Evolutionary conservation across 2,888 invertebrate species (phyloP), one percentile per base, ranked within the genome.

Genomic region (Lissonota sp.): DNA sequence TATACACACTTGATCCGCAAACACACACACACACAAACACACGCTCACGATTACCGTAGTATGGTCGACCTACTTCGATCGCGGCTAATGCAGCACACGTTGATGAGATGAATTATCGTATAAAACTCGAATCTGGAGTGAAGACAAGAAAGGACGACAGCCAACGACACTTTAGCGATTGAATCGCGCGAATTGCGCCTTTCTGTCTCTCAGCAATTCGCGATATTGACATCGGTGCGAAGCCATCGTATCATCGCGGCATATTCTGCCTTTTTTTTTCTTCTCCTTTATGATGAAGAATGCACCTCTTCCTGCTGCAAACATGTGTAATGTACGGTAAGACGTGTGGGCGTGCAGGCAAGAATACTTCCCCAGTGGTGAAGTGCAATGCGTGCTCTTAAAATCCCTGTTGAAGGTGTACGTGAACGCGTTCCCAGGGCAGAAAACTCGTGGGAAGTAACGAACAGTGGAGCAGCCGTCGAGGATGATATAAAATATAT

Each of bases 51-150:
- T 77, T 69, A 79, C 67, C 69, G 74, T 79, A 84, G 74, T 79
- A 84, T 83, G 83, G 85, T 85, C 84, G 86, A 87, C 87, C 87
- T 86, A 87, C 84, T 87, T 87, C 83, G 79, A 82, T 83, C 83
- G 83, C 76, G 80, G 85, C 84, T 76, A 83, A 85, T 79, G 75
- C 86, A 85, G 86, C 86, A 85, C 86, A 85, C 84, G 86, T 86
- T 84, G 57, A 69, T 42, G 72, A 40, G 53, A 37, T 55, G 16
- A 14, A 49, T 69, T 64, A 69, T 64, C 55, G 40, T 44, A 16
- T 8, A 40, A 49, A n/a, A 8, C 8, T 8, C 49, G 3, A 6
- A 60, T 37, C 49, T 40, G 6, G 14, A 16, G 16, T 4, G 44
- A 10, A 44, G 26, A 26, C 26, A 26, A 26, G 3, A 26, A 26